Evolutionary conservation across 2,797 vertebrate genomes (phyloP).

Genomic region (Gambusia yucatana): DNA sequence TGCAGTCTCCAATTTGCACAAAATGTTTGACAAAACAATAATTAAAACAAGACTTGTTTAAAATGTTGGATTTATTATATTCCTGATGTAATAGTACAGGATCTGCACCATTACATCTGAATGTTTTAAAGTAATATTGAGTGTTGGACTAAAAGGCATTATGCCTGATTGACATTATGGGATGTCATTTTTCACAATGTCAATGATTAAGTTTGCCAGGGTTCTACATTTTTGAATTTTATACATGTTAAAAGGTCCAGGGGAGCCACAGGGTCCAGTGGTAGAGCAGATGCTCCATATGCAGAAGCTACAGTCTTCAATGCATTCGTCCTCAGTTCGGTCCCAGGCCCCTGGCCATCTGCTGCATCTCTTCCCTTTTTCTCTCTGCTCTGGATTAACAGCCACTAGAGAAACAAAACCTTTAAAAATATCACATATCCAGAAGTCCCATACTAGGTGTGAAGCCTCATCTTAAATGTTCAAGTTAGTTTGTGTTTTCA

Average conservation of each 20-base stretch:
- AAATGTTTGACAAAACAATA: not conserved
- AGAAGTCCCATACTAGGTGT: not conserved
- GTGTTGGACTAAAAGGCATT: not conserved
- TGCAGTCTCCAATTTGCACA: not conserved
- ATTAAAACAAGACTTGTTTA: not conserved
- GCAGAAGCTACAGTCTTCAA: not conserved
- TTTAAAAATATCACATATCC: not conserved
- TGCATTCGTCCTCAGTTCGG: not conserved
- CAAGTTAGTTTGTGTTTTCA: not conserved
- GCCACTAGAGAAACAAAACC: not conserved
- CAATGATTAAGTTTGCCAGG: not conserved
- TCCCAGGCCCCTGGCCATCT: not conserved
- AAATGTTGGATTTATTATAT: not conserved
- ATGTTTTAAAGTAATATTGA: not conserved
- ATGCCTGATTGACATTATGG: not conserved
- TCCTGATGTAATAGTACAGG: not conserved
- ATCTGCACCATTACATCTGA: not conserved
- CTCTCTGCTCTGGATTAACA: too few species aligned
- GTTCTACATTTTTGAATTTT: not conserved
- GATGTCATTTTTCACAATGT: not conserved
- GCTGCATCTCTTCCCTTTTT: not conserved
- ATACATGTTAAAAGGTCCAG: not conserved
- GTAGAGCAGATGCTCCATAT: not conserved
- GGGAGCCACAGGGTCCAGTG: too few species aligned
- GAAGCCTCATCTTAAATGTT: not conserved